Conservation (phyloP, 2,113 vertebrate genomes). For the Plestiodon gilberti region DNA sequence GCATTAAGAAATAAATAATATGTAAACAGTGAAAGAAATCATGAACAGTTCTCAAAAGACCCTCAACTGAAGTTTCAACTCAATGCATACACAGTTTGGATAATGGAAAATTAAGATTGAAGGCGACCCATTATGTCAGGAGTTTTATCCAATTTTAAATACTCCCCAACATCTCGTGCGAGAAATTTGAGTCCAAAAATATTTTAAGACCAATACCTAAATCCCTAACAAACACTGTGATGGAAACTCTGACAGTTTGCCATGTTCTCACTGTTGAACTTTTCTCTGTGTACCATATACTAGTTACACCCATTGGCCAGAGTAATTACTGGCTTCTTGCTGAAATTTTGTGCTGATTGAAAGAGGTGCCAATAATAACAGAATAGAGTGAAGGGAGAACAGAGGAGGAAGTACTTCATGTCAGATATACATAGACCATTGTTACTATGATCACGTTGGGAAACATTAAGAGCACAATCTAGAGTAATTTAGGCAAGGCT, state of each 20-base stretch:
- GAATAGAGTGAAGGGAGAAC: neutral
- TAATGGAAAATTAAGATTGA: conserved; percentile 8
- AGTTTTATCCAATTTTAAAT: conserved; percentile 32
- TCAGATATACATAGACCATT: neutral
- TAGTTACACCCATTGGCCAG: conserved; percentile 43
- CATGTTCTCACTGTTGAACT: conserved; percentile 26
- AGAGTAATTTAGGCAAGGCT: neutral
- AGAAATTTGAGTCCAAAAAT: conserved; percentile 13
- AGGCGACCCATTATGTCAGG: neutral
- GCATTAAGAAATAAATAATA: neutral
- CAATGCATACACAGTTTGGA: neutral
- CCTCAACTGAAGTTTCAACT: neutral
- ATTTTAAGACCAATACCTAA: conserved; percentile 48
- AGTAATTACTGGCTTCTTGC: conserved; percentile 12
- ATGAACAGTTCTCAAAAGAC: conserved; percentile 1
- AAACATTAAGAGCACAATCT: neutral
- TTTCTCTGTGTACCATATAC: conserved; percentile 16
- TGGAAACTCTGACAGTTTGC: conserved; percentile 54
- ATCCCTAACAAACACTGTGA: conserved; percentile 35
- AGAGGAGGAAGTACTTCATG: conserved; percentile 4
- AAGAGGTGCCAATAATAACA: conserved; percentile 20
- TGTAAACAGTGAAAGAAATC: neutral
- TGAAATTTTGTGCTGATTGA: conserved; percentile 18
- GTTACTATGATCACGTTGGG: neutral
- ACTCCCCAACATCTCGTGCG: neutral